A percentile compares a stretch with the other conserved stretches of the same genome.
Conservation (phyloP, 2,797 vertebrate genomes). For the Octomys mimax region DNA sequence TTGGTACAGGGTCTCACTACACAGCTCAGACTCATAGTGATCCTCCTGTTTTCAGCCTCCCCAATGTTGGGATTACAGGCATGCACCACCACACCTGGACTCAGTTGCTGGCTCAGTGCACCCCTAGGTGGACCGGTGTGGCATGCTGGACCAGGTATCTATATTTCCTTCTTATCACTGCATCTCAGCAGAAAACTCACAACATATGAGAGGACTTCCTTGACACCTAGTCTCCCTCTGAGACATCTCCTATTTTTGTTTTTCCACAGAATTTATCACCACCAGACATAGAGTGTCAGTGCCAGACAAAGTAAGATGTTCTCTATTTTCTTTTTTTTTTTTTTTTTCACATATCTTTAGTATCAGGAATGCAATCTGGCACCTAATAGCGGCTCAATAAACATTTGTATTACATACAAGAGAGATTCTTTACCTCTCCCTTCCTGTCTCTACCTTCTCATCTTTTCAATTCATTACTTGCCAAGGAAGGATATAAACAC, state of each 20-base stretch:
- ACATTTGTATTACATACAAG: background rate
- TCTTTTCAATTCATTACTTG: slow-evolving; percentile 36
- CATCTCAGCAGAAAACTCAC: background rate
- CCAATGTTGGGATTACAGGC: no score
- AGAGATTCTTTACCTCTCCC: background rate
- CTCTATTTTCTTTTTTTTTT: background rate
- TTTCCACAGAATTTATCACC: background rate
- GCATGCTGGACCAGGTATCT: no score
- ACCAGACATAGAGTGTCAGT: background rate
- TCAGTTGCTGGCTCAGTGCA: no score
- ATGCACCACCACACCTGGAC: no score
- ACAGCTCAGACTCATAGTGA: no score
- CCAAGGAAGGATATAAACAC: slow-evolving; percentile 11
- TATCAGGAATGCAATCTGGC: background rate
- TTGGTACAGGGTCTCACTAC: no score
- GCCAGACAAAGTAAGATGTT: background rate
- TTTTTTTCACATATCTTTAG: background rate
- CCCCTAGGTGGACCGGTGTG: no score
- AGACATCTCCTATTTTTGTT: background rate
- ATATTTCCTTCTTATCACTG: background rate
- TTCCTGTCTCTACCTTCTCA: background rate
- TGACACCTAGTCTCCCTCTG: background rate
- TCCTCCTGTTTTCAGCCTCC: no score
- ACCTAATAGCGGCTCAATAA: background rate
- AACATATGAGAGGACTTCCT: background rate